Evolutionary conservation across 2,888 invertebrate genomes (phyloP), one percentile per base, ranked within the genome.

Genomic region (Morpho deidamia): DNA sequence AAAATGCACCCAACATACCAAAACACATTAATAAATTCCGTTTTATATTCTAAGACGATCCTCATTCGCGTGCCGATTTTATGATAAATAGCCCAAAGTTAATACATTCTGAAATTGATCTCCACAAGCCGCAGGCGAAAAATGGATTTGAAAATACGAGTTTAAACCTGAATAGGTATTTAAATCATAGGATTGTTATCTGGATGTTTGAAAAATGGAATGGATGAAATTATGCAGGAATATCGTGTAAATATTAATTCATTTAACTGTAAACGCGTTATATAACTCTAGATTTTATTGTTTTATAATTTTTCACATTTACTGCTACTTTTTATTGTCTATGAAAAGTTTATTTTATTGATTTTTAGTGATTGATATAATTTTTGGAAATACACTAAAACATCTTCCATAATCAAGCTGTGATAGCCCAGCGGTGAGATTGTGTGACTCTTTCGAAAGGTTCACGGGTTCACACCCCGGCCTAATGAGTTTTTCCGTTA

Each of bases 51-150:
- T 50, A 44, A 55, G 51, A 49, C 47, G 48, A 58, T 46, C 43
- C 42, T 45, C 39, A 41, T 45, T 42, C 45, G 52, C 51, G 51
- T 58, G 55, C 49, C 52, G 55, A 58, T 58, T 51, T 52, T 43
- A 58, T 58, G 66, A 70, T 71, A 69, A 57, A 59, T 57, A 59
- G 53, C 51, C 45, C 55, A 56, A 54, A 61, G 55, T 59, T 61
- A 59, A 59, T 61, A 53, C 55, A 59, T 61, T 61, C 59, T 59
- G 65, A 66, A 63, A 64, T 60, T 37, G 52, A 58, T 58, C 45
- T 44, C 37, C 14, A 51, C 34, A 45, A 35, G 43, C 42, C 45
- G 23, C 44, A 41, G 42, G 49, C 35, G 55, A 42, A 54, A 54
- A 54, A 38, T 48, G 51, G 48, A 34, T 32, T 46, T 34, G 47